Evolutionary conservation across 2,797 vertebrate genomes (phyloP).

Genomic region (Naso thynnoides): DNA sequence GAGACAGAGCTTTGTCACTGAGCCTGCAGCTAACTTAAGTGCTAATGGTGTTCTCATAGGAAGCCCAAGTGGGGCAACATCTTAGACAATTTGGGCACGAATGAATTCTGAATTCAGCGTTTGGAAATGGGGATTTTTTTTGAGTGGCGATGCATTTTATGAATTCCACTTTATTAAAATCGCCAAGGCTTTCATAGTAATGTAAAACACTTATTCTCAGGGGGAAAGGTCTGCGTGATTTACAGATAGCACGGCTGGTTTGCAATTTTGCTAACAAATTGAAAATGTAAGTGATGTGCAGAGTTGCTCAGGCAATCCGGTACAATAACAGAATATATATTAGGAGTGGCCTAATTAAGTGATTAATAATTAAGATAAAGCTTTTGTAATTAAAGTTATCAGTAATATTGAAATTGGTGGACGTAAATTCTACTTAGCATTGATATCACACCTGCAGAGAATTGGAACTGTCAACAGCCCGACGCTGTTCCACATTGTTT

Average conservation of each 20-base stretch:
- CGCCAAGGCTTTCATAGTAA: conserved; percentile 24
- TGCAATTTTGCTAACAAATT: conserved; percentile 58
- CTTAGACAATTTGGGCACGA: conserved; percentile 49
- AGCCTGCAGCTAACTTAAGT: conserved; percentile 77
- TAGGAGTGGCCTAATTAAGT: conserved; percentile 40
- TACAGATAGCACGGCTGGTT: conserved; percentile 30
- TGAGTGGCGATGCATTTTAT: conserved; percentile 42
- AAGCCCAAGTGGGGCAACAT: conserved; percentile 69
- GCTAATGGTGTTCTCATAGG: conserved; percentile 69
- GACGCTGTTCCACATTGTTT: conserved; percentile 39
- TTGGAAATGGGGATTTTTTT: conserved; percentile 34
- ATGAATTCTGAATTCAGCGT: conserved; percentile 58
- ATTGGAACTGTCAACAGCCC: conserved; percentile 35
- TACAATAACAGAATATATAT: conserved; percentile 47
- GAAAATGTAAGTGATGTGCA: conserved; percentile 43
- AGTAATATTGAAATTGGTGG: conserved; percentile 42
- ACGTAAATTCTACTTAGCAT: conserved; percentile 23
- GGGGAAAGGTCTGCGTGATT: conserved; percentile 17
- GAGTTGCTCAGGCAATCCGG: conserved; percentile 36
- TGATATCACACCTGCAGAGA: conserved; percentile 57
- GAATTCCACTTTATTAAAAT: conserved; percentile 44
- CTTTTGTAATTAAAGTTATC: conserved; percentile 63
- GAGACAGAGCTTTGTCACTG: conserved; percentile 73
- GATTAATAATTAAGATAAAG: conserved; percentile 65
- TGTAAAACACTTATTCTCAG: conserved; percentile 39